Conservation (phyloP, 2,888 invertebrate species). For the Drosophila melanosoma region DNA sequence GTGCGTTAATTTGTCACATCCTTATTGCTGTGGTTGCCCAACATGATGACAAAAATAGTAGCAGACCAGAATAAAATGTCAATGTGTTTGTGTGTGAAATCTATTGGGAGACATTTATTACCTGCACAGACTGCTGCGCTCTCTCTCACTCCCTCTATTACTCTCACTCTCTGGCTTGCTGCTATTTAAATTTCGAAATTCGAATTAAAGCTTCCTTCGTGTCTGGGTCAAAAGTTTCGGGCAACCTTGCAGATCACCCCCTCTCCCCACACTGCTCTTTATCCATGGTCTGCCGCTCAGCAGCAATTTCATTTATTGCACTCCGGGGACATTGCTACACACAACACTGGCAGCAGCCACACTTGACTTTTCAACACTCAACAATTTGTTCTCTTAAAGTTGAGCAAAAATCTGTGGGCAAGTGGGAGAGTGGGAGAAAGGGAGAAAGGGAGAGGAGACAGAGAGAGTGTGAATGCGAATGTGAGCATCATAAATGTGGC, state of each 20-base stretch:
- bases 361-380: constrained; percentile 73
- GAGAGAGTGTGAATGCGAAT: not conserved
- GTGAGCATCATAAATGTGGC: constrained; percentile 69
- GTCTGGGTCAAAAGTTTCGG: constrained; percentile 55
- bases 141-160: not conserved
- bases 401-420: constrained; percentile 47
- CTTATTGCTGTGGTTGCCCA: constrained; percentile 55
- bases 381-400: constrained; percentile 75
- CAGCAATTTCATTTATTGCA: constrained; percentile 81
- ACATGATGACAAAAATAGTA: constrained; percentile 66
- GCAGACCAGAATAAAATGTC: constrained; percentile 3
- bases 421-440: not conserved
- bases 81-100: constrained; percentile 47
- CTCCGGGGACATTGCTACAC: constrained; percentile 57
- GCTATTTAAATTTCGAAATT: constrained; percentile 64
- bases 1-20: constrained; percentile 74
- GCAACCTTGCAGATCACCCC: not conserved
- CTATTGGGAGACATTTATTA: constrained; percentile 84
- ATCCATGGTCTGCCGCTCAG: constrained; percentile 16
- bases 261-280: not conserved
- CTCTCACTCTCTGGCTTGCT: not conserved
- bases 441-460: not conserved
- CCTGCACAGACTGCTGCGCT: constrained; percentile 43
- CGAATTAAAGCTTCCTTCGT: constrained; percentile 57
- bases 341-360: constrained; percentile 46